Evolutionary conservation across 2,888 invertebrate genomes (phyloP), one percentile per base, ranked within the genome.

Genomic region (Netelia fuscicornis): DNA sequence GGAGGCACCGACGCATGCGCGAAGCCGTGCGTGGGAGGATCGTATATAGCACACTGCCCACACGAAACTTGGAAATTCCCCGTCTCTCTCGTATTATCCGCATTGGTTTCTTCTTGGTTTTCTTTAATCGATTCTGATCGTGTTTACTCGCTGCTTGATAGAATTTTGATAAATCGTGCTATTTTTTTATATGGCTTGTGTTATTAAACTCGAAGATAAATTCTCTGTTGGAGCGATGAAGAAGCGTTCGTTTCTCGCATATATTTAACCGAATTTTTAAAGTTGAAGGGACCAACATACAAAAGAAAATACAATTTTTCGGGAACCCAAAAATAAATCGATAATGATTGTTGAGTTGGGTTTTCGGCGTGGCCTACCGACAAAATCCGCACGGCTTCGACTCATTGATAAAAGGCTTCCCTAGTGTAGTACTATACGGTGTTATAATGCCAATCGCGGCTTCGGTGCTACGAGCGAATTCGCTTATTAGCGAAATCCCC

Each of bases 1-100:
- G 92, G 91, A 91, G 92, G 92, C 92, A 88, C 89, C 85, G 70
- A 91, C 93, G 93, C 93, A 92, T 93, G 93, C 93, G 93, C 90
- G 67, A 83, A 79, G 81, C 84, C 85, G 77, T 86, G 86, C 88
- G 86, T 92, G 91, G 93, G 93, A 92, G 93, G 93, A 91, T 75
- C 92, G 88, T 88, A 90, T 90, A 90, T 87, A 90, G 89, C 87
- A 87, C 88, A 88, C 90, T 89, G 89, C 90, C 89, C 88, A 88
- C 87, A 72, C 20, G 5, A 71, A 72, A 77, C 17, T 60, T 54
- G 20, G 25, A 71, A 64, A 56, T 64, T 42, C 54, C 56, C 2
- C 72, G 44, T 77, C 65, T 72, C 64, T 67, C 20, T 23, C 37
- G 25, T 30, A 37, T 37, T 37, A 6, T 6, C 37, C 6, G 37